These are phyloP conservation scores for Altica lythri DNA, from an alignment of 2,888 invertebrate genomes.

Conservation along the genomic window DNA sequence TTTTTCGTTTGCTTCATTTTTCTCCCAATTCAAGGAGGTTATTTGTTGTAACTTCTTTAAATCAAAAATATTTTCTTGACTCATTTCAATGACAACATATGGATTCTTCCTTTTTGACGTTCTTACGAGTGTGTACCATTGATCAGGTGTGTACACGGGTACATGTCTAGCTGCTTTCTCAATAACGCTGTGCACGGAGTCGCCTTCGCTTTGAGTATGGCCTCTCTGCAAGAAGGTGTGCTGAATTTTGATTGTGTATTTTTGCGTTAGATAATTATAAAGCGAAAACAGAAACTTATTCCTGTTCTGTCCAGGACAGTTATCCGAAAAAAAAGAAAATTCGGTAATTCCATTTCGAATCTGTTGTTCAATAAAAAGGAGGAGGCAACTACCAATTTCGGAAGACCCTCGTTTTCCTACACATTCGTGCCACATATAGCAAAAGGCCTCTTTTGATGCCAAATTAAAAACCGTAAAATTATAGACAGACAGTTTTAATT, in stretches of 20 bases:
- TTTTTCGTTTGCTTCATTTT: slow-evolving; percentile 23
- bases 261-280: slow-evolving; percentile 26
- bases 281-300: slow-evolving; percentile 24
- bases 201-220: slow-evolving; percentile 27
- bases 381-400: slow-evolving; percentile 33
- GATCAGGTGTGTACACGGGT: slow-evolving; percentile 26
- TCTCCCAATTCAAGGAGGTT: too few species aligned
- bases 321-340: slow-evolving; percentile 25
- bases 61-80: slow-evolving; percentile 21
- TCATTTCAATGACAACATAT: slow-evolving; percentile 23
- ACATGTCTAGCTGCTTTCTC: slow-evolving; percentile 14
- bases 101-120: slow-evolving; percentile 20
- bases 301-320: slow-evolving; percentile 28
- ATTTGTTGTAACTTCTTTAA: slow-evolving; percentile 17
- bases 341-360: neutral
- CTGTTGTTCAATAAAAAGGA: neutral
- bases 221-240: slow-evolving; percentile 27
- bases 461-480: slow-evolving; percentile 25
- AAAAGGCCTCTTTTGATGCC: slow-evolving; percentile 18
- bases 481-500: too few species aligned
- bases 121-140: slow-evolving; percentile 25
- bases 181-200: slow-evolving; percentile 26
- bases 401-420: slow-evolving; percentile 28
- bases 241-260: slow-evolving; percentile 18
- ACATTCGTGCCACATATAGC: slow-evolving; percentile 32